Conservation (phyloP, 2,888 invertebrate species). For the Noctua comes region DNA sequence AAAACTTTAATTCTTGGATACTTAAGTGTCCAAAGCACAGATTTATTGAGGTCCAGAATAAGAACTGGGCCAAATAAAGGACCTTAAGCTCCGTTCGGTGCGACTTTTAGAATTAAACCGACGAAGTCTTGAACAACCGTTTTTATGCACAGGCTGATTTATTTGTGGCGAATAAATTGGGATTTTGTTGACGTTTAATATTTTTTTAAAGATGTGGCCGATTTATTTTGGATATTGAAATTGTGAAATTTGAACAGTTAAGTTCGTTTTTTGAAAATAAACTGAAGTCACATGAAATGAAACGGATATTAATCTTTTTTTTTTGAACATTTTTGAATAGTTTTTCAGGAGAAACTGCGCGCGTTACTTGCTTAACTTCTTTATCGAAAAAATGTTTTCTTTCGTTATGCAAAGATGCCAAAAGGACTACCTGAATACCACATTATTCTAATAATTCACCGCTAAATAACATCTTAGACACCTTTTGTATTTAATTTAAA, state of each 20-base stretch:
- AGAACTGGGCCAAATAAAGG: constrained; percentile 73
- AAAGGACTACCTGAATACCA: constrained; percentile 58
- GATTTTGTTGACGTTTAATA: constrained; percentile 52
- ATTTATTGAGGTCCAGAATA: constrained; percentile 83
- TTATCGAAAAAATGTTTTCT: neutral
- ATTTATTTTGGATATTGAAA: neutral
- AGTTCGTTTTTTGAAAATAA: neutral
- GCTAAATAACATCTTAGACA: constrained; percentile 54
- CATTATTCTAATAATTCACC: constrained; percentile 56
- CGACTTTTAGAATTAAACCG: constrained; percentile 78
- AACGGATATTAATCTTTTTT: neutral
- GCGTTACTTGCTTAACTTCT: neutral
- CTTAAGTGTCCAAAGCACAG: constrained; percentile 78
- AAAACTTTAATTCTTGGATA: constrained; percentile 74
- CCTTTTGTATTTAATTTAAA: constrained; percentile 61
- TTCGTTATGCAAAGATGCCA: constrained; percentile 10
- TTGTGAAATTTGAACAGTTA: neutral
- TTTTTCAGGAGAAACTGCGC: no score
- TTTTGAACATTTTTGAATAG: no score
- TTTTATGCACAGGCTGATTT: constrained; percentile 76
- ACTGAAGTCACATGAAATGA: neutral
- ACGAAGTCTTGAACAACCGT: constrained; percentile 73
- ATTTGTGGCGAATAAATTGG: constrained; percentile 58
- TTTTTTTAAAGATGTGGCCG: constrained; percentile 18
- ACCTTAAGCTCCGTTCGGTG: constrained; percentile 72